Evolutionary conservation across 2,113 vertebrate species (phyloP), one percentile per base, ranked within the genome.

Genomic region (Strix uralensis): DNA sequence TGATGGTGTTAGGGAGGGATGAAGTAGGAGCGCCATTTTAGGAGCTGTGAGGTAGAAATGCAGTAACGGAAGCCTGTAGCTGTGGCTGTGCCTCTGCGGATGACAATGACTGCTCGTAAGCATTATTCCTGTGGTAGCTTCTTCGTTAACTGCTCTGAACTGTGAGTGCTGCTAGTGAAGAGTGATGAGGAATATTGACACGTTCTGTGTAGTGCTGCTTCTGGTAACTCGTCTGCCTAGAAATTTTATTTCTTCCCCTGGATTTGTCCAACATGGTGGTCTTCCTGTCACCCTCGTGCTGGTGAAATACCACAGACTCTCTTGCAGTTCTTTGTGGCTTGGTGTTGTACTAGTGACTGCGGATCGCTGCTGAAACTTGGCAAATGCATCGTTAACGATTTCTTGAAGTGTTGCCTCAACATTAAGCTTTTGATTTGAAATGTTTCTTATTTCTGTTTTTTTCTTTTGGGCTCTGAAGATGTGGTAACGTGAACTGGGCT

Each of bases 401-500:
- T 44, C 51, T 66, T 61, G 14, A 7, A 23, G 21, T 4, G 23
- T 67, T 70, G 9, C 46, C 22, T 46, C 14, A 15, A 5, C 30
- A 4, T 17, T 29, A 13, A 25, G 10, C 22, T 34, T 32, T 32
- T 13, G 12, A 22, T 21, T 3, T 20, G 19, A 9, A 30, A 21
- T 11, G 30, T 42, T 73, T 42, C 38, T 84, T 44, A 4, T 30
- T 71, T 38, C 25, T 49, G 5, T 42, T 75, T 36, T 57, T 6
- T 10, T 46, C n/a, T 12, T 42, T 63, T 34, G 89, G 78, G 79
- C 57, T 90, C 72, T 70, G 44, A 90, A 99, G 99, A 77, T 99
- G 99, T 89, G 99, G 99, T 46, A 99, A 99, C 38, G 99, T 99
- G 94, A 99, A 99, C 94, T 99, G 99, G 99, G 99, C 99, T 18